These are phyloP conservation scores for Drosophila atripex DNA, from an alignment of 2,888 invertebrate species.

Conservation along the genomic window DNA sequence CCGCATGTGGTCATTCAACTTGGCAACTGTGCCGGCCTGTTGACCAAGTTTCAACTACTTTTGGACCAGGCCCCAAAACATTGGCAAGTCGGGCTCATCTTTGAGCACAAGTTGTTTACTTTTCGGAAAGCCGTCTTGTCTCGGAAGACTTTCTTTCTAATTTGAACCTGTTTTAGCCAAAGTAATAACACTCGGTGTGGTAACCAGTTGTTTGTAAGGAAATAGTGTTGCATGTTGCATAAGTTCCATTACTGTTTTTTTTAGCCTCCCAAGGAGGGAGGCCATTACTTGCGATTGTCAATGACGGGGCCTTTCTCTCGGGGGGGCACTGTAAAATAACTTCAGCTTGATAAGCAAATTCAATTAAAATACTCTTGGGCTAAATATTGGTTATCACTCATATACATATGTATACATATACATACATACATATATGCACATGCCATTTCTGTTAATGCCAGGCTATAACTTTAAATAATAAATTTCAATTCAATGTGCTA, in stretches of 20 bases:
- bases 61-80: slow-evolving; percentile 17
- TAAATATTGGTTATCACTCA: not conserved
- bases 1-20: slow-evolving; percentile 71
- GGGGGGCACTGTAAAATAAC: not conserved
- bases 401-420: not conserved
- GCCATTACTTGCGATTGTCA: slow-evolving; percentile 8
- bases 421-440: no score
- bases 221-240: slow-evolving; percentile 39
- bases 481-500: not conserved
- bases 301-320: not conserved
- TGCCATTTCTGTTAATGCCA: not conserved
- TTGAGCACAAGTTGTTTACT: slow-evolving; percentile 52
- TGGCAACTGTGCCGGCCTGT: slow-evolving; percentile 29
- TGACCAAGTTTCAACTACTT: slow-evolving; percentile 57
- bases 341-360: not conserved
- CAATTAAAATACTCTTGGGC: not conserved
- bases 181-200: slow-evolving; percentile 28
- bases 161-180: slow-evolving; percentile 57
- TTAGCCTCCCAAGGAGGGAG: no score
- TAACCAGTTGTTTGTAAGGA: slow-evolving; percentile 63
- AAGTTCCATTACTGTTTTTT: slow-evolving; percentile 16
- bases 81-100: slow-evolving; percentile 7
- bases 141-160: slow-evolving; percentile 70
- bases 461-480: not conserved
- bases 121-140: slow-evolving; percentile 21